A percentile compares a stretch with the other conserved stretches of the same genome.
Evolutionary conservation across 2,797 vertebrate species (phyloP).

Genomic region (Gambelia wislizenii): DNA sequence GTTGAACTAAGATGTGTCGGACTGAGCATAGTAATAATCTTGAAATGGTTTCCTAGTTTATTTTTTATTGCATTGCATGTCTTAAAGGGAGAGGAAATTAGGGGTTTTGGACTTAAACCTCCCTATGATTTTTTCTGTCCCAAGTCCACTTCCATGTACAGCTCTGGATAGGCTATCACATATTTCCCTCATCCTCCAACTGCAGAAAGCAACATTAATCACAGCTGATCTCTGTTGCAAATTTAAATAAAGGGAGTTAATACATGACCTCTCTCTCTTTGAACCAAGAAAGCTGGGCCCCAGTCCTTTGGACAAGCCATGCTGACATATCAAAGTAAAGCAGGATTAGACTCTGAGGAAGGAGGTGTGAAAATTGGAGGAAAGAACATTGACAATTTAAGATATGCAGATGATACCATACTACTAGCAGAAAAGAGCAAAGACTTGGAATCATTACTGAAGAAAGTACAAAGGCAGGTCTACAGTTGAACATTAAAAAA

Average conservation of each 20-base stretch:
- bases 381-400: no score
- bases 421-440: no score
- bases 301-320: not conserved
- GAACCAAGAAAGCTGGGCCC: not conserved
- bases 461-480: no score
- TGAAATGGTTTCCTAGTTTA: not conserved
- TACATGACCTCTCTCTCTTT: not conserved
- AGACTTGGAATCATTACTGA: no score
- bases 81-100: not conserved
- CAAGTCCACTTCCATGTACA: no score
- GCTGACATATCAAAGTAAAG: no score
- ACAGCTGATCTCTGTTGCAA: not conserved
- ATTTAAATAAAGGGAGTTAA: not conserved
- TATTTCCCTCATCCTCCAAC: not conserved
- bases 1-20: not conserved
- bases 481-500: no score
- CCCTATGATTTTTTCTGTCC: not conserved
- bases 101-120: not conserved
- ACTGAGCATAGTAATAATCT: not conserved
- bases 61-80: not conserved
- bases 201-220: not conserved
- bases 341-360: no score
- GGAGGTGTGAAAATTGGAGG: no score
- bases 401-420: no score
- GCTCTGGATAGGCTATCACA: no score